Base-by-base conservation (phyloP, 2,113 vertebrate species). In the Bos javanicus region DNA sequence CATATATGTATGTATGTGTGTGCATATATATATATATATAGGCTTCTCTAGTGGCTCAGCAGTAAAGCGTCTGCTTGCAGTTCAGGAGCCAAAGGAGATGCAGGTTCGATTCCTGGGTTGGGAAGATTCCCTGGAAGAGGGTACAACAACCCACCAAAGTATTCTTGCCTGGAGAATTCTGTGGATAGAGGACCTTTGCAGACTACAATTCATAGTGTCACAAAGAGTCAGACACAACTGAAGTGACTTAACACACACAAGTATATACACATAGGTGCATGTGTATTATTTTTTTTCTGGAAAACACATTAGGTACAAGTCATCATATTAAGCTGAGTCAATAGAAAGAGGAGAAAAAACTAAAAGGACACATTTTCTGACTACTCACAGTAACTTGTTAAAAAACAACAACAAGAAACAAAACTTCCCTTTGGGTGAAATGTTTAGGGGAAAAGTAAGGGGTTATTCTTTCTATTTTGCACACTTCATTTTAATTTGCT, bases 371-470 rank as follows among this genome's bases (percentile, higher is more conserved):
- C 2, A 43, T 48, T 95, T 67, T 67, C 17, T 84, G 30, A 16
- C 6, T 1, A 36, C 3, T 46, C 48, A 60, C n/a, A 80, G 6
- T 8, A 54, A 95, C 54, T 10, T 33, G 4, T 59, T 78, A 67
- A 13, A 36, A 84, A 52, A 30, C 64, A 36, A 8, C 64, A 67
- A 11, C 43, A 7, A 54, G 26, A 25, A 74, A 39, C 5, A 23
- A 74, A 39, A 2, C 21, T 84, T 83, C 12, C 19, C 30, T 80
- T 48, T 71, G 1, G 25, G 5, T 30, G 71, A 26, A 36, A 26
- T 46, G 2, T 62, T 54, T 46, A 23, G 7, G 14, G 5, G 14
- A 14, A n/a, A 26, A 52, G 1, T 21, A 36, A 5, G 1, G 2
- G 1, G 67, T 48, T 50, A 25, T 54, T 84, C 10, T 80, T 60